Base-by-base conservation (phyloP, 2,888 invertebrate species). In the Metellina segmentata region DNA sequence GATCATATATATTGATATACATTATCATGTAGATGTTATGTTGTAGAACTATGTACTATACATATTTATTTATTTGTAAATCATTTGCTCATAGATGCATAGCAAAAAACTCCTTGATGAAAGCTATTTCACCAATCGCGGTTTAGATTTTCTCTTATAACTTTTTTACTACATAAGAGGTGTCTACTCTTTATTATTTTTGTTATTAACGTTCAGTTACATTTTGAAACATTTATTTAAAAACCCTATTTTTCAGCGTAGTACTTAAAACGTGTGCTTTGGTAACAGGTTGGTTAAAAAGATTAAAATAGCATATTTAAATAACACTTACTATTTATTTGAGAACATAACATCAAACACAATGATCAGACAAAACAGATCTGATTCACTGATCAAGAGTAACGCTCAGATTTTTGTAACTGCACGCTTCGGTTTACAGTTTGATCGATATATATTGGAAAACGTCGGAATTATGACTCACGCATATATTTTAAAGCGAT, bases 31-130 rank as follows among this genome's bases (percentile, higher is more conserved):
- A 72, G 69, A 75, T 70, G 74, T 69, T 71, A 70, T 70, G 52
- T 78, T 89, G 61, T 88, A 88, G 72, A 81, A n/a, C 19, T 51
- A 75, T 89, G n/a, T 77, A 82, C 75, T 82, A 70, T 82, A 77
- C n/a, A 71, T 83, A 49, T 78, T 82, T 86, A 70, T 53, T 87
- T 61, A 81, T 83, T 89, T 82, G 52, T 82, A 75, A 11, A 83
- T 74, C 74, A 82, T 74, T 74, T 82, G 77, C 53, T 83, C 83
- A 70, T 71, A 53, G 34, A 77, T 61, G 71, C 77, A 78, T 77
- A 48, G 71, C 19, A 48, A 48, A 69, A 70, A 83, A 69, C 75
- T 88, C 81, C 81, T 69, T 75, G 75, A 74, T 7, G 20, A 61
- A 79, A 20, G 0, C 34, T 20, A 72, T 19, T 74, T 74, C n/a